Percentiles rank a stretch among this genome's conserved stretches.
Evolutionary conservation across 2,113 vertebrate species (phyloP).

Genomic region (Barnardius zonarius): DNA sequence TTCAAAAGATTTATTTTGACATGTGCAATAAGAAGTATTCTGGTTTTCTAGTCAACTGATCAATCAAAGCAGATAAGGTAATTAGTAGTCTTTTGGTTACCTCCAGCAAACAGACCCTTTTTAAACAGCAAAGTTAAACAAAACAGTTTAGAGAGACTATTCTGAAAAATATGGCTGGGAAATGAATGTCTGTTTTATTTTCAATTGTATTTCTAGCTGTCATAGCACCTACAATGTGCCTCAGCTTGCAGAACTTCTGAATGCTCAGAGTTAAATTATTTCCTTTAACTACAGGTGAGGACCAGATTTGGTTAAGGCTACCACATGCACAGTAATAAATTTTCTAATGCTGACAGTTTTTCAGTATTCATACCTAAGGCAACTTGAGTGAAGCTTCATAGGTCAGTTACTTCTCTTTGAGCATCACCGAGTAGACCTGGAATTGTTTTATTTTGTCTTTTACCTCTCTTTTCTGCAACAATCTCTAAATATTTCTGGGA

Average conservation of each 20-base stretch:
- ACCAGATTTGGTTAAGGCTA: background rate
- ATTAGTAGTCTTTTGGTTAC: background rate
- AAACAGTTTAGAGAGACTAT: background rate
- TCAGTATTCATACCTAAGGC: background rate
- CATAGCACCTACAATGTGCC: background rate
- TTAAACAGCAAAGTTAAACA: slow-evolving; percentile 8
- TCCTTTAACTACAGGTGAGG: background rate
- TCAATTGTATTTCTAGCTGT: background rate
- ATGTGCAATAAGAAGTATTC: background rate
- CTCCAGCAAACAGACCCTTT: slow-evolving; percentile 16
- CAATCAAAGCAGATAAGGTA: background rate
- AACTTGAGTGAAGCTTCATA: background rate
- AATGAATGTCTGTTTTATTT: background rate
- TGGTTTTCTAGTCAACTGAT: background rate
- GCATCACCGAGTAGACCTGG: background rate
- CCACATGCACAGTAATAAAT: slow-evolving; percentile 1
- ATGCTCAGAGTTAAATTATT: background rate
- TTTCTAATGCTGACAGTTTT: slow-evolving; percentile 1
- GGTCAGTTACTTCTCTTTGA: background rate
- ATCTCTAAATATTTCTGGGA: background rate
- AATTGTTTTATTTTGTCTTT: slow-evolving; percentile 26
- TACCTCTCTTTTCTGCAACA: slow-evolving; percentile 27
- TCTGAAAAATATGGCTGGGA: background rate
- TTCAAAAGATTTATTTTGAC: slow-evolving; percentile 59
- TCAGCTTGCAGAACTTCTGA: slow-evolving; percentile 9